These are phyloP conservation scores for Lasioglossum zephyrum DNA, from an alignment of 2,888 invertebrate species.

Conservation along the genomic window DNA sequence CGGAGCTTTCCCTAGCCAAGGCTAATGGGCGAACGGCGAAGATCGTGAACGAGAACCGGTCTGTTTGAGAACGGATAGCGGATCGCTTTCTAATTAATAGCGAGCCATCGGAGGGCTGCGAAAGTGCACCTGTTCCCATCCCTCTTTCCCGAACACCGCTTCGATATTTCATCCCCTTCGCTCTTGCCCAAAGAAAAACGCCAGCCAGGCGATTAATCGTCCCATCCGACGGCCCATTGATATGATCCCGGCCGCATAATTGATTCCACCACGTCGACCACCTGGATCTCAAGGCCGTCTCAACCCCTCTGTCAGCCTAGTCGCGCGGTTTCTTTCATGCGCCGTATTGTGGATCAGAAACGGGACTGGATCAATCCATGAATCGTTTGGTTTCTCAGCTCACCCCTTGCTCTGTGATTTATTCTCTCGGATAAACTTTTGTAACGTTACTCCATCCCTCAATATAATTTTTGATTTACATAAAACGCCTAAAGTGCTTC, in stretches of 20 bases:
- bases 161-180: slow-evolving; percentile 53
- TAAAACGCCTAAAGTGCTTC: neutral
- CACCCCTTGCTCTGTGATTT: slow-evolving; percentile 1
- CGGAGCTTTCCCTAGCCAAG: neutral
- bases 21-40: slow-evolving; percentile 48
- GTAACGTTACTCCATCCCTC: neutral
- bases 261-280: slow-evolving; percentile 34
- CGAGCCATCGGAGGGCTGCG: slow-evolving; percentile 54
- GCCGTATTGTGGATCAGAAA: neutral
- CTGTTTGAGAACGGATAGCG: slow-evolving; percentile 67
- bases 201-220: slow-evolving; percentile 51
- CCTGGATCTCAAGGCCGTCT: neutral
- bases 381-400: neutral
- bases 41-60: slow-evolving; percentile 53
- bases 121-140: slow-evolving; percentile 50
- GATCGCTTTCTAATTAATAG: slow-evolving; percentile 68
- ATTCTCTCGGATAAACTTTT: neutral
- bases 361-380: neutral
- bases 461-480: neutral
- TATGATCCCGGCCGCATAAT: slow-evolving; percentile 47
- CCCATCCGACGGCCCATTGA: neutral
- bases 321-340: slow-evolving; percentile 3
- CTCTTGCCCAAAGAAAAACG: slow-evolving; percentile 41
- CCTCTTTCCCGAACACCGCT: neutral
- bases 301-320: neutral